Evolutionary conservation across 2,888 invertebrate species (phyloP), one percentile per base, ranked within the genome.

Genomic region (Euplagia quadripunctaria): DNA sequence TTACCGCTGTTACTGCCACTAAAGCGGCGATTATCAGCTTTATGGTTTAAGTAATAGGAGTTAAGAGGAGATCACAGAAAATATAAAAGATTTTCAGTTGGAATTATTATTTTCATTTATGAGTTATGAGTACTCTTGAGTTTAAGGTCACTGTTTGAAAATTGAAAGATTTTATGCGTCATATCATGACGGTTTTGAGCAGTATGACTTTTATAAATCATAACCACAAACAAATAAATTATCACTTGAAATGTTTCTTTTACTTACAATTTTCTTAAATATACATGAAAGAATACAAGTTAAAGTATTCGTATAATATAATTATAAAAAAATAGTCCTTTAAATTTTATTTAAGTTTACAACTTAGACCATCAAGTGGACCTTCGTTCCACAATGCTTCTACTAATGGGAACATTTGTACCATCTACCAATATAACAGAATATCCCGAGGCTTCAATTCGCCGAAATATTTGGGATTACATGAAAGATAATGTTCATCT

Each of bases 391-490:
- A 85, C 88, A 90, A 89, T 90, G 87, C 84, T 84, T 88, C 83
- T 84, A 85, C 87, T 91, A 91, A 92, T 91, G 85, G 87, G 85
- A 86, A 87, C 88, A 90, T 92, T 92, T 91, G 86, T 90, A 86
- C 88, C 84, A 87, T 88, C 90, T 81, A 85, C 88, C 86, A 88
- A 89, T 89, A 84, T 85, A 82, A 79, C 82, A 81, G 81, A 83
- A 89, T 88, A 87, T 89, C 75, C 84, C 75, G 75, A 78, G 80
- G 82, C 82, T 85, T 88, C 86, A 88, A 88, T 88, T 89, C 85
- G 79, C 78, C 77, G 79, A 87, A 89, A 89, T 86, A 86, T 87
- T 83, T 83, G 84, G 80, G 87, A 85, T 88, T 85, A 85, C 82
- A 75, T 72, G 63, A 71, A 78, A 77, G 78, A 82, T 80, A 82